Evolutionary conservation across 2,888 invertebrate genomes (phyloP), one percentile per base, ranked within the genome.

Genomic region (Plagodis pulveraria): DNA sequence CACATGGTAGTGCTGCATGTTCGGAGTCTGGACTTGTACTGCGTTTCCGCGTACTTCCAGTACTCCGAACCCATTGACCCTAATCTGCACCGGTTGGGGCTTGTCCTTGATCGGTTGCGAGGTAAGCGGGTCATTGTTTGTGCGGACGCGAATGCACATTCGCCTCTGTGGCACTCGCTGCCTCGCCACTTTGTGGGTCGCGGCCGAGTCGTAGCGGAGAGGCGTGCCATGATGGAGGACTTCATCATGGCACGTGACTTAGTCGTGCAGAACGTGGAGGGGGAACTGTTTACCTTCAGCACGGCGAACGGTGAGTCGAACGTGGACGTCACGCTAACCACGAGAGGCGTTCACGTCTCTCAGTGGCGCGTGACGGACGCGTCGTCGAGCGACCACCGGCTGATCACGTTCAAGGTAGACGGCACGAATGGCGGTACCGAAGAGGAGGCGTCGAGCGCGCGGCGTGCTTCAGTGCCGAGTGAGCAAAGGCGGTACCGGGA

Each of bases 301-400:
- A 55, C 62, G 0, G 6, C 54, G 0, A 70, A 71, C 12, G 72
- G 71, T 0, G 49, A 58, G 33, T 71, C 75, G 0, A 76, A 75
- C 41, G 62, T 77, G 0, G 75, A 77, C 58, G 5, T 76, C 0
- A 77, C 75, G 0, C 6, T 76, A 0, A 9, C 62, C 0, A 67
- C 70, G 0, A 34, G 73, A 0, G 59, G 67, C 0, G 36, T 58
- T 0, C 4, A 5, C 0, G 53, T 68, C 0, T 0, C 6, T 0
- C 49, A 61, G 0, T 75, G 77, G 74, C n/a, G 12, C 8, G 48
- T 48, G 35, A 48, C 48, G 34, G 48, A 48, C 6, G 12, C 12
- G 8, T 48, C 48, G 5, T 5, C 38, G 12, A 48, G 48, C 48
- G 48, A 48, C 46, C 46, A 46, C 12, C 34, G 46, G n/a, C 46